A percentile compares a stretch with the other conserved stretches of the same genome.
Conservation (phyloP, 2,113 vertebrate species). For the Lophotis ruficrista region DNA sequence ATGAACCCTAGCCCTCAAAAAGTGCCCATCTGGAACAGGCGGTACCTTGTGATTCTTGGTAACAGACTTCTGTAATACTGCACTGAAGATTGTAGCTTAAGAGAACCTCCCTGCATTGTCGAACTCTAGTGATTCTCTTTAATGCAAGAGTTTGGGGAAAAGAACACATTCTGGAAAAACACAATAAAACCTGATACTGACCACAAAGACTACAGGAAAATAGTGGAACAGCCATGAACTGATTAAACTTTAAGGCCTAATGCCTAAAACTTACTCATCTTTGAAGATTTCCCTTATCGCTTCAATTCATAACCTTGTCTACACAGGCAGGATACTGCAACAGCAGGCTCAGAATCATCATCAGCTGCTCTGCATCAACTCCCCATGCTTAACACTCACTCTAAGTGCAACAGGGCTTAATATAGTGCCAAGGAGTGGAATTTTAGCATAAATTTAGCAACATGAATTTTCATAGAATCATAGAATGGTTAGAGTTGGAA, state of each 20-base stretch:
- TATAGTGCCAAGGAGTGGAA: not conserved
- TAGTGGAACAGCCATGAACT: not conserved
- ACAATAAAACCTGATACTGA: not conserved
- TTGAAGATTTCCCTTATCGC: not conserved
- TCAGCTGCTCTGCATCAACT: not conserved
- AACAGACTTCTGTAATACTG: not conserved
- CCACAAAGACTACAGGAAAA: not conserved
- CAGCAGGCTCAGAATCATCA: not conserved
- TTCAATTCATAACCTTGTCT: not conserved
- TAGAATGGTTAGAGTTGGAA: too few relatives aligned
- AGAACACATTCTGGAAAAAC: not conserved
- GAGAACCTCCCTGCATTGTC: not conserved
- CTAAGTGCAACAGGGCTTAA: not conserved
- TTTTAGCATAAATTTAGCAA: not conserved
- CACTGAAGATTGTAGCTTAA: not conserved
- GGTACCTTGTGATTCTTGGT: not conserved
- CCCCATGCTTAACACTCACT: not conserved
- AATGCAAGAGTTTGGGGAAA: not conserved
- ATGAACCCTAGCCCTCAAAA: not conserved
- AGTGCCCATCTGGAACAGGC: not conserved
- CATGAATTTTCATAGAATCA: not conserved
- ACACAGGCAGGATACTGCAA: not conserved
- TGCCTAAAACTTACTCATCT: not conserved
- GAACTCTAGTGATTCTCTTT: not conserved
- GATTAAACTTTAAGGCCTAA: not conserved